Evolutionary conservation across 2,888 invertebrate genomes (phyloP), one percentile per base, ranked within the genome.

Genomic region (Pemphredon lugubris): DNA sequence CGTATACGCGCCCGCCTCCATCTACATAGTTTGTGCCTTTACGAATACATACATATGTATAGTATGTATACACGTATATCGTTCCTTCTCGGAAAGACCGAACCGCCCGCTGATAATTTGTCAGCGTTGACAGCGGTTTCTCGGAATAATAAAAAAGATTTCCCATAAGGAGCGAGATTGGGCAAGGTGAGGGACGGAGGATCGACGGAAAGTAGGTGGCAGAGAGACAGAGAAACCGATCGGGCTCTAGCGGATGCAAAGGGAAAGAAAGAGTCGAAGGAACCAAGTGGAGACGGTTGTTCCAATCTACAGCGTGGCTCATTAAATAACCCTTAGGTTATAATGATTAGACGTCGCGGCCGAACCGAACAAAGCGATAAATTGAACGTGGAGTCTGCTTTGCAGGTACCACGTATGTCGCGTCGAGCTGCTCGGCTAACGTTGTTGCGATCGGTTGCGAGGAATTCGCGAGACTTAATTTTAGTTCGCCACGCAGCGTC

Each of bases 121-220:
- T 77, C 77, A 77, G 68, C 39, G 77, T 74, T 77, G 75, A 77
- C 77, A 71, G 75, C 57, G 77, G 77, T 61, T 77, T 66, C 64
- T 26, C 57, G 63, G 45, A 72, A 76, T 65, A 67, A 71, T 57
- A 61, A 67, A 70, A 77, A 61, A 58, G 42, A 23, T 58, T 71
- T 39, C 44, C 23, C 44, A 34, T 44, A 48, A 48, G 14, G 55
- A 47, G 26, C 4, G 7, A 26, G 26, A 14, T 23, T 26, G 55
- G 55, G 48, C 55, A 50, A 67, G 48, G 14, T 20, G 16, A 21
- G 50, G 20, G 18, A 18, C n/a, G 16, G 34, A 44, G 47, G 20
- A 9, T 14, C 13, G 9, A 13, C 9, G 13, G 18, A 26, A 23
- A 18, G 21, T n/a, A n/a, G 14, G 20, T 20, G 11, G 26, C 13